These are phyloP conservation scores for Hippoglossus hippoglossus DNA, from an alignment of 2,797 vertebrate genomes.

Conservation along the genomic window DNA sequence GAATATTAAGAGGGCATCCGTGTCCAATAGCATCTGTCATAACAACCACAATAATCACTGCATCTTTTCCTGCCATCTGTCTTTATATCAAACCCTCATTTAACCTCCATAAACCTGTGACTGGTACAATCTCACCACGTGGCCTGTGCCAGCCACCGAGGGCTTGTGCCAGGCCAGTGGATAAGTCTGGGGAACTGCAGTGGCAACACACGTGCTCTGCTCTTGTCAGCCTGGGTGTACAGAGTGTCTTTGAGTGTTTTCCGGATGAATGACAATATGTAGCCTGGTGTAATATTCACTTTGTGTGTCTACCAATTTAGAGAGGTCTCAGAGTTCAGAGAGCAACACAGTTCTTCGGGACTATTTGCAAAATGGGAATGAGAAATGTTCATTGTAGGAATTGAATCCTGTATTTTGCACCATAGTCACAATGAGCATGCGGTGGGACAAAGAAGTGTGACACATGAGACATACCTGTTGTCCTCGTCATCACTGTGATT, in stretches of 20 bases:
- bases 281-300: neutral
- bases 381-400: neutral
- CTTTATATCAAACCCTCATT: slow-evolving; percentile 37
- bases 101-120: slow-evolving; percentile 49
- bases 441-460: slow-evolving; percentile 30
- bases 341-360: neutral
- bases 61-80: slow-evolving; percentile 15
- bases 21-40: slow-evolving; percentile 1
- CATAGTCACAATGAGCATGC: neutral
- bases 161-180: slow-evolving; percentile 32
- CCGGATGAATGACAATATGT: neutral
- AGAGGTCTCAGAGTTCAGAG: slow-evolving; percentile 2
- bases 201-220: slow-evolving; percentile 12
- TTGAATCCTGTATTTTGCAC: neutral
- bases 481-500: slow-evolving; percentile 39
- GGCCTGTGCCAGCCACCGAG: slow-evolving; percentile 39
- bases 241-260: neutral
- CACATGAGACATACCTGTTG: slow-evolving; percentile 20
- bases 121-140: slow-evolving; percentile 44
- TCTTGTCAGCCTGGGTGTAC: slow-evolving; percentile 23
- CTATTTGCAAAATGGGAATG: neutral
- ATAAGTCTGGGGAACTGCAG: slow-evolving; percentile 37
- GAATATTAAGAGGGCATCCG: neutral
- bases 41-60: slow-evolving; percentile 1
- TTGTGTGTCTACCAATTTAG: neutral